A percentile compares a stretch with the other conserved stretches of the same genome.
Evolutionary conservation across 2,888 invertebrate genomes (phyloP).

Genomic region (Noctua janthe): DNA sequence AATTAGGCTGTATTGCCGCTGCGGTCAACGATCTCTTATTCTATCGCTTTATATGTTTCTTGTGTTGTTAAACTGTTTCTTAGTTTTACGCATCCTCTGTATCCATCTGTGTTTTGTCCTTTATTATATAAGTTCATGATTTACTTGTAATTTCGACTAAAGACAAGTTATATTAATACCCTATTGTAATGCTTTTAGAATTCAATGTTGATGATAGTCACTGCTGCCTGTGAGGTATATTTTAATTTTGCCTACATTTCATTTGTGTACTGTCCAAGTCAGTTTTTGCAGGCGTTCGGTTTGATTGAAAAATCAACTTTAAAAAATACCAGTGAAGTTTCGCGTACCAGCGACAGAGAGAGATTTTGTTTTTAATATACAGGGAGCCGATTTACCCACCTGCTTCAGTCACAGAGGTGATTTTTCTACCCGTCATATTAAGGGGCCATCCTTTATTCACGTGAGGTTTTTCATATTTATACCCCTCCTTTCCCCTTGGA

Average conservation of each 20-base stretch:
- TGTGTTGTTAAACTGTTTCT: constrained; percentile 9
- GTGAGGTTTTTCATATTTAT: no score
- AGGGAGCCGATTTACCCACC: no score
- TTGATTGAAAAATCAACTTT: background rate
- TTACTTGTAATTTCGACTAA: background rate
- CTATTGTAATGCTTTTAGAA: background rate
- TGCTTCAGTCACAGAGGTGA: no score
- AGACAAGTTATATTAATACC: constrained; percentile 10
- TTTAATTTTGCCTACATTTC: background rate
- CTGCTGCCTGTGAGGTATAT: background rate
- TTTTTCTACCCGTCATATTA: no score
- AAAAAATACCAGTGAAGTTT: background rate
- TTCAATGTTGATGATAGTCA: background rate
- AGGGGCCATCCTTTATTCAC: no score
- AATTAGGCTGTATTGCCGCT: background rate
- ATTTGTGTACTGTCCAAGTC: constrained; percentile 32
- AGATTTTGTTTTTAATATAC: no score
- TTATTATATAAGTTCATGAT: constrained; percentile 21
- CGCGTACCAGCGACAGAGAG: background rate
- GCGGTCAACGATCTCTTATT: background rate
- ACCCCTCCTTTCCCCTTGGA: no score
- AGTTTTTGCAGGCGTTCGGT: constrained; percentile 22
- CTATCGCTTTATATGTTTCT: constrained; percentile 22
- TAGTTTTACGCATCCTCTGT: constrained; percentile 24
- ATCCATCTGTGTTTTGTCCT: constrained; percentile 30